Percentiles rank a stretch among this genome's conserved stretches.
These are phyloP conservation scores for Psittacula echo DNA, from an alignment of 2,797 vertebrate species.

Conservation along the genomic window DNA sequence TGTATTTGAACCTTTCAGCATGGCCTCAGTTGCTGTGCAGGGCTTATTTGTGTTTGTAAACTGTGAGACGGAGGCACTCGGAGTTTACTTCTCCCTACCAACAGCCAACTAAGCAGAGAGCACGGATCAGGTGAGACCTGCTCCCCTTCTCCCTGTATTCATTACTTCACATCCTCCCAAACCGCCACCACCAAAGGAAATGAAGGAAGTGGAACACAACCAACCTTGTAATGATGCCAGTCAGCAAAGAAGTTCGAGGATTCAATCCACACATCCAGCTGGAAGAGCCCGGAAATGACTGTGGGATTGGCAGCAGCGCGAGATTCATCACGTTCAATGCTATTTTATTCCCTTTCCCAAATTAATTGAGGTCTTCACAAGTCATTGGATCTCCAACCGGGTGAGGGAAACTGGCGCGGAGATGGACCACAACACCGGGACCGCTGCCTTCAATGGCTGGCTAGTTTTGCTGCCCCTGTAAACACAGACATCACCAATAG, in stretches of 20 bases:
- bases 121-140: not conserved
- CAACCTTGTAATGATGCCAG: not conserved
- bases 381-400: constrained; percentile 8
- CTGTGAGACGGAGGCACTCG: constrained; percentile 30
- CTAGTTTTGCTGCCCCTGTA: not conserved
- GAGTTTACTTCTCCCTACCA: not conserved
- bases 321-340: constrained; percentile 34
- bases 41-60: constrained; percentile 41
- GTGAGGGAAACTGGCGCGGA: constrained; percentile 28
- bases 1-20: constrained; percentile 6
- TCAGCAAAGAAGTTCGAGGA: not conserved
- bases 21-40: not conserved
- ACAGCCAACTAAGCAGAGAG: not conserved
- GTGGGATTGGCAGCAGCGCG: not conserved
- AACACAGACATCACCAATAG: fast-evolving
- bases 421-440: not conserved
- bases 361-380: constrained; percentile 49
- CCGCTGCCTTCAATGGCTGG: not conserved
- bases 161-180: not conserved
- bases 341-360: not conserved
- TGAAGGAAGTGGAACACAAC: not conserved
- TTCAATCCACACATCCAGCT: not conserved
- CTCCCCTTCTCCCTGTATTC: not conserved
- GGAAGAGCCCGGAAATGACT: not conserved
- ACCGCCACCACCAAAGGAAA: not conserved